phyloP scores from a whole-genome alignment of 2,888 invertebrate species.

The Dolichopus griseipennis region DNA sequence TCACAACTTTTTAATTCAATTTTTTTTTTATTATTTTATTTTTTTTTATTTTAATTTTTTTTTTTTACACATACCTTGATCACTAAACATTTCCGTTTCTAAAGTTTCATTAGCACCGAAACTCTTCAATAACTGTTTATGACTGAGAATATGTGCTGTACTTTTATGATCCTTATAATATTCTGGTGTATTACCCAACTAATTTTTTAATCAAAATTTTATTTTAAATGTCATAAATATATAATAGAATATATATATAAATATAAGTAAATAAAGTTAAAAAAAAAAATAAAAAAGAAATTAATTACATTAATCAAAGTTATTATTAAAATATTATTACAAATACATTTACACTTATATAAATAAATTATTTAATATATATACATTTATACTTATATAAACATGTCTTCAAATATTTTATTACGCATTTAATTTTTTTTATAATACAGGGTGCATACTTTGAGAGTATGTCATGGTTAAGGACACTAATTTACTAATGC shows the following conservation, averaged over 20 bases:
- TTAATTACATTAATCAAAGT: conserved; percentile 1
- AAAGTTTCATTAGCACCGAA: conserved; percentile 61
- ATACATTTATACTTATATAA: too few relatives aligned
- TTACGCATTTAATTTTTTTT: too few relatives aligned
- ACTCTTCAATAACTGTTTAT: conserved; percentile 56
- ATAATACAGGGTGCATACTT: too few relatives aligned
- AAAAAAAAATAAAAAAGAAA: neutral
- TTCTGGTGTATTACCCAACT: conserved; percentile 73
- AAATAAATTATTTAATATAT: too few relatives aligned
- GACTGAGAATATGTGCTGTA: conserved; percentile 55
- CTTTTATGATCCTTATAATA: conserved; percentile 58
- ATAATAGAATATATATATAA: too few relatives aligned
- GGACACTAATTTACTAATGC: too few relatives aligned
- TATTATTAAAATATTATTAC: neutral
- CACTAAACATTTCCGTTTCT: conserved; percentile 60
- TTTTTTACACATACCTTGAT: conserved; percentile 57
- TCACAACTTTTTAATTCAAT: neutral
- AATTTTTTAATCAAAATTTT: conserved; percentile 20
- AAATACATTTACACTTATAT: too few relatives aligned
- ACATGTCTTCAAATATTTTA: too few relatives aligned
- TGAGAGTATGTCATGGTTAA: too few relatives aligned
- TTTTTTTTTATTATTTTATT: neutral
- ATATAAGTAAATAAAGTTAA: conserved; percentile 22
- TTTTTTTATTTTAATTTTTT: neutral
- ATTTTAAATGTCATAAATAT: neutral